phyloP scores from a whole-genome alignment of 2,888 invertebrate species.

The Drosophila infuscata region DNA sequence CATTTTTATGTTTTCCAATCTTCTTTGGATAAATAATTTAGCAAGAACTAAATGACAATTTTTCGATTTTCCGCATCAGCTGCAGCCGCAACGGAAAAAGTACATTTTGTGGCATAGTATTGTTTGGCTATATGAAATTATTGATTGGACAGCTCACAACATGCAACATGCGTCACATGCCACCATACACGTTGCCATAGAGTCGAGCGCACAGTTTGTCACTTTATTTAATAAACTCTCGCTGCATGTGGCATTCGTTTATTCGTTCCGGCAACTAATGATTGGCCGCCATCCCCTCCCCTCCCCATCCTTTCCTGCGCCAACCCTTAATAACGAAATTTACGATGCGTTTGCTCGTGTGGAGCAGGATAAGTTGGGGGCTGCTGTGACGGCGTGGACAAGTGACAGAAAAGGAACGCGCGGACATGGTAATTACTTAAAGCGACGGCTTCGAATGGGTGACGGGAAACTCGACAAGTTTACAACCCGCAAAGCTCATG shows the following conservation, averaged over 20 bases:
- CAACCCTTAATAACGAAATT: conserved; percentile 35
- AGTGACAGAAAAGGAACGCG: conserved; percentile 27
- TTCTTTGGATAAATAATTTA: background rate
- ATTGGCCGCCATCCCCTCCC: conserved; percentile 14
- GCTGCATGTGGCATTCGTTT: conserved; percentile 46
- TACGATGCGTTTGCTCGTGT: conserved; percentile 23
- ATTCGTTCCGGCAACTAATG: conserved; percentile 24
- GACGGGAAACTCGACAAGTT: conserved; percentile 45
- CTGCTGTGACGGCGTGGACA: conserved; percentile 38
- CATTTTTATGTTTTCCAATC: background rate
- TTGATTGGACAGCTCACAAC: conserved; percentile 19
- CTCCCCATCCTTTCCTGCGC: background rate
- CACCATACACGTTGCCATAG: conserved; percentile 6
- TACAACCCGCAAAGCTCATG: conserved; percentile 41
- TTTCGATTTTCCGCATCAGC: background rate
- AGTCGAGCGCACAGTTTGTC: conserved; percentile 24
- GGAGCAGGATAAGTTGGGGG: background rate
- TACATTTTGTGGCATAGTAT: background rate
- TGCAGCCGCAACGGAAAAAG: background rate
- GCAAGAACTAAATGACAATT: background rate
- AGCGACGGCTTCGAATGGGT: conserved; percentile 42
- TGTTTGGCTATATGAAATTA: conserved; percentile 5
- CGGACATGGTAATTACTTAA: conserved; percentile 74
- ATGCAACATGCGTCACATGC: conserved; percentile 15
- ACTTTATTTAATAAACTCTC: conserved; percentile 59